Evolutionary conservation across 2,113 vertebrate species (phyloP), one percentile per base, ranked within the genome.

Genomic region (Cheilinus undulatus): DNA sequence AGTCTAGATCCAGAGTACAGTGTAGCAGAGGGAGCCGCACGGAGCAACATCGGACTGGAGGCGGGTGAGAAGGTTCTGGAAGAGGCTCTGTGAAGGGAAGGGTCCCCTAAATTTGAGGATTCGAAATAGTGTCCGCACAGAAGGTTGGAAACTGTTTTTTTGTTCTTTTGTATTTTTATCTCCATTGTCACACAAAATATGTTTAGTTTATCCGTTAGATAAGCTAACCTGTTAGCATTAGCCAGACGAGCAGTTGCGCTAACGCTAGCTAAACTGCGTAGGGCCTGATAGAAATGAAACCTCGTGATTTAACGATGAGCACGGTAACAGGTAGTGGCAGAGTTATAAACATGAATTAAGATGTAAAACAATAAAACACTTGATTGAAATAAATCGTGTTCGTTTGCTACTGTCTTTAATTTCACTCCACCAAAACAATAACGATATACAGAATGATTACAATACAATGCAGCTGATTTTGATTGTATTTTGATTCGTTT

Each of bases 31-130:
- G n/a, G n/a, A n/a, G n/a, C n/a, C n/a, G n/a, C n/a, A n/a, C n/a
- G n/a, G n/a, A n/a, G n/a, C n/a, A n/a, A n/a, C n/a, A n/a, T n/a
- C n/a, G n/a, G n/a, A n/a, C n/a, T n/a, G 9, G 23, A 69, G 54
- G 71, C 67, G 74, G 56, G 68, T 58, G 13, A 9, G 62, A 86
- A 87, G 46, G 60, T 85, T 87, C 90, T 82, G 54, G 88, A 90
- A 90, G 67, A 73, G 49, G 20, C 24, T 22, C 22, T 4, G 40
- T 34, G 40, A 58, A 2, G 28, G 26, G 19, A 32, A 20, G 27
- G 45, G 23, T 34, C 14, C 23, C 9, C 11, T n/a, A 19, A 83
- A 57, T 34, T 32, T 61, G 19, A 53, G 36, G 20, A 27, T 54
- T 62, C 20, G 50, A 50, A 24, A 13, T 15, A 19, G 17, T 34